Conservation (phyloP, 1,140 invertebrate genomes). For the honey bee (Apis mellifera) region DNA sequence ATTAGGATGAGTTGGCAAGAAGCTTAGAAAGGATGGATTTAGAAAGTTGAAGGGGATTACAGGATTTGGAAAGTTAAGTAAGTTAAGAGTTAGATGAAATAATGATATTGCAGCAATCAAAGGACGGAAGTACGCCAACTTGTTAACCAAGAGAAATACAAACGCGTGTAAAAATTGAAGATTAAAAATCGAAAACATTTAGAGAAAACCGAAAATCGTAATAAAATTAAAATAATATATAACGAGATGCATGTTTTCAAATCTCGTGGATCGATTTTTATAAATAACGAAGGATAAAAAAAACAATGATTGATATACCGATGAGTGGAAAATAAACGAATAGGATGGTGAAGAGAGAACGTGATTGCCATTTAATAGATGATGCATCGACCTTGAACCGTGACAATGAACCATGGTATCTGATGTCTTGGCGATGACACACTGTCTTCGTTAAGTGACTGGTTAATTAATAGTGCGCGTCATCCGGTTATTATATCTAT, state of each 20-base stretch:
- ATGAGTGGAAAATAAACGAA: slow-evolving; percentile 34
- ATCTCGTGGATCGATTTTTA: not conserved
- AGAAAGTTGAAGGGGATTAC: not conserved
- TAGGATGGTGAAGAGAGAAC: slow-evolving; percentile 9
- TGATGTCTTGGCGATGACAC: slow-evolving; percentile 27
- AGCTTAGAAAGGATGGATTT: not conserved
- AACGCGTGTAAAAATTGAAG: not conserved
- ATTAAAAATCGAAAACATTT: not conserved
- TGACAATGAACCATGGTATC: slow-evolving; percentile 57
- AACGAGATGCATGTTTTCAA: not conserved
- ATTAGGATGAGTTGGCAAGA: not conserved
- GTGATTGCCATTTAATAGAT: slow-evolving; percentile 17
- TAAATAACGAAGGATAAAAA: too few relatives aligned
- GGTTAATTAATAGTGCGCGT: slow-evolving; percentile 36
- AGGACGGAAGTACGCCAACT: too few relatives aligned
- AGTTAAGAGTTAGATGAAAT: not conserved
- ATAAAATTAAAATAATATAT: too few relatives aligned
- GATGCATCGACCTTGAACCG: slow-evolving; percentile 54
- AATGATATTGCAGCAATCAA: not conserved
- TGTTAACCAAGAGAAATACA: not conserved
- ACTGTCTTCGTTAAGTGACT: slow-evolving; percentile 25
- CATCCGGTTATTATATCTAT: slow-evolving; percentile 28
- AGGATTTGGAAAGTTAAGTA: not conserved
- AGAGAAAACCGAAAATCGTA: too few relatives aligned
- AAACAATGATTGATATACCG: not conserved